Base-by-base conservation (phyloP, 2,888 invertebrate genomes). In the Yponomeuta evonymella region DNA sequence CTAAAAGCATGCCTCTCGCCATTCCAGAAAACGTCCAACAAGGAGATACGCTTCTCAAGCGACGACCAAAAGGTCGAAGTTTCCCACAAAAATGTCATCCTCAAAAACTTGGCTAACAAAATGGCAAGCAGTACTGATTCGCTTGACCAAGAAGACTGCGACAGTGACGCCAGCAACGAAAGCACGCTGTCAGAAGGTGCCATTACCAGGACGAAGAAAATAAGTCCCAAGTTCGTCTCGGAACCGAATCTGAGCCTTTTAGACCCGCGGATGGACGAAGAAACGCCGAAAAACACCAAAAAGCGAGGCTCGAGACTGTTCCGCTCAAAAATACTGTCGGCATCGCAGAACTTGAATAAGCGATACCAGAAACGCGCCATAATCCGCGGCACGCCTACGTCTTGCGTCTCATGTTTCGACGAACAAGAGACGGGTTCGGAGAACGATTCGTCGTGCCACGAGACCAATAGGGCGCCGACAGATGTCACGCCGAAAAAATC, bases 201-300 rank as follows among this genome's bases (percentile, higher is more conserved):
- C 2, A 75, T 90, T 23, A n/a, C 72, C n/a, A 81, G 76, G 74
- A 86, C 89, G 0, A 78, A 80, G 51, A 91, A 88, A 78, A 71
- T 79, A 4, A 92, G 92, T 71, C 92, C 92, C 0, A 93, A 92
- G 76, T 93, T 92, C 76, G 91, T 89, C 0, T 92, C 92, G 0
- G 92, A 92, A 75, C 92, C 92, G 0, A 93, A 93, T 75, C 75
- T 93, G 43, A 93, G 91, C 72, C 79, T 82, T 11, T 64, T 92
- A 64, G 92, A 90, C 63, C 67, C 79, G 0, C 75, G 69, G 30
- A 70, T 70, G 15, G 72, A 76, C 48, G 89, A 87, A 3, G 90
- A 88, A 74, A 92, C 92, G 2, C 92, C 92, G 0, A 93, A 91
- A 73, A 90, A 88, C 67, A 80, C 85, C 0, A 92, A 90, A 74